These are phyloP conservation scores for Propsilocerus akamusi DNA, from an alignment of 1,140 invertebrate species.

Conservation along the genomic window DNA sequence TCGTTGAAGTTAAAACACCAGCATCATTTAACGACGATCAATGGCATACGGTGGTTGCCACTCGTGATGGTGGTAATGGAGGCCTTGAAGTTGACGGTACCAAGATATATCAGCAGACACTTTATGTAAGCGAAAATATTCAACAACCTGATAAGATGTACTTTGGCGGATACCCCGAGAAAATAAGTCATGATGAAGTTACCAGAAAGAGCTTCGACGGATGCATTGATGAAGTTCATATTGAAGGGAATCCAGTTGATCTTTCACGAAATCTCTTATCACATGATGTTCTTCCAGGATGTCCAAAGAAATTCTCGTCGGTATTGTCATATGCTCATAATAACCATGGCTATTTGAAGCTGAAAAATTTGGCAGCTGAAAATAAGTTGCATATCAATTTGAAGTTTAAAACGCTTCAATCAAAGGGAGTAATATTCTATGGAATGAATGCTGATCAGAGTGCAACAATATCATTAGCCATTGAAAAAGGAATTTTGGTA, in stretches of 20 bases:
- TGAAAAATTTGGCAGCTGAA: constrained; percentile 32
- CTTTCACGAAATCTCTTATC: constrained; percentile 57
- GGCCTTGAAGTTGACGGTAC: constrained; percentile 49
- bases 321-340: constrained; percentile 24
- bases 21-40: constrained; percentile 57
- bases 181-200: constrained; percentile 42
- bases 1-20: constrained; percentile 28
- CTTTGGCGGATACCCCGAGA: constrained; percentile 68
- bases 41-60: constrained; percentile 62
- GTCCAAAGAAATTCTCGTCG: constrained; percentile 42
- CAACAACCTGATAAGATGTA: constrained; percentile 49
- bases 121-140: constrained; percentile 24
- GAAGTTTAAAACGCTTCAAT: constrained; percentile 68
- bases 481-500: constrained; percentile 47
- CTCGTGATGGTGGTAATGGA: constrained; percentile 41
- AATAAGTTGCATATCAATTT: constrained; percentile 59
- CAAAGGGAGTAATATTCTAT: constrained; percentile 63
- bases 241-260: constrained; percentile 55
- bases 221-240: constrained; percentile 70
- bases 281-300: constrained; percentile 66
- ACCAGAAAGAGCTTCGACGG: constrained; percentile 73
- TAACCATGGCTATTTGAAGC: constrained; percentile 42
- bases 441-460: constrained; percentile 40
- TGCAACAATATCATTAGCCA: constrained; percentile 41
- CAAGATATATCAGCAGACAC: constrained; percentile 21